Evolutionary conservation across 1,140 invertebrate species (phyloP), one percentile per base, ranked within the genome.

Genomic region (Asobara japonica): DNA sequence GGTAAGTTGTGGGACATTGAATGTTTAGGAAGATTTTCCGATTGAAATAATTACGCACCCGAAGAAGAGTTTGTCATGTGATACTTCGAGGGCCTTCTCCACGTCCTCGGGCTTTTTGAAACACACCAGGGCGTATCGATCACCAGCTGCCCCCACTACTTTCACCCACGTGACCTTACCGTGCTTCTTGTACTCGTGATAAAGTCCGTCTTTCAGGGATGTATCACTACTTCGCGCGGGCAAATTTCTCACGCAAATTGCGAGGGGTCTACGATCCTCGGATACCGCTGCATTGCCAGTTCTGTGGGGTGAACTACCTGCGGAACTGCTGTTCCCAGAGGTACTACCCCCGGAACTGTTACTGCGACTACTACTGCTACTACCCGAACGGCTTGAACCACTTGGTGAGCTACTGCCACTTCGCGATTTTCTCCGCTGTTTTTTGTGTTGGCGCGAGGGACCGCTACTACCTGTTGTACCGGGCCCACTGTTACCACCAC

Each of bases 111-210:
- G 92, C 87, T 98, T 98, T 87, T 98, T 98, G 86, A 99, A 99
- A 83, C 95, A 97, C 1, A 90, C 95, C 68, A 97, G 90, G 62
- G 95, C 96, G 87, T 95, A 95, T 76, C 96, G 89, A 75, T 95
- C 94, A 16, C 91, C 91, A 71, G 92, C 94, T 77, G 94, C 90
- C 0, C 95, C 95, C 20, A 94, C 91, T 18, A 98, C 91, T 82
- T 95, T 97, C 27, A 99, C 97, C 90, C 95, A 96, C 75, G 95
- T 95, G 77, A 99, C 96, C 89, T 98, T 98, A 27, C 97, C 97
- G 88, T 98, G 96, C 80, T 98, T 98, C 89, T 98, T 98, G 89
- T 98, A 99, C 87, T 98, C 97, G 88, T 99, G 97, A 89, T 97
- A 99, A 72, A 99, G 91, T 72, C 97, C 97, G 88, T 99, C 97